Percentiles rank a stretch among this genome's conserved stretches.
Evolutionary conservation across 2,113 vertebrate species (phyloP).

Genomic region (Hippolais icterina): DNA sequence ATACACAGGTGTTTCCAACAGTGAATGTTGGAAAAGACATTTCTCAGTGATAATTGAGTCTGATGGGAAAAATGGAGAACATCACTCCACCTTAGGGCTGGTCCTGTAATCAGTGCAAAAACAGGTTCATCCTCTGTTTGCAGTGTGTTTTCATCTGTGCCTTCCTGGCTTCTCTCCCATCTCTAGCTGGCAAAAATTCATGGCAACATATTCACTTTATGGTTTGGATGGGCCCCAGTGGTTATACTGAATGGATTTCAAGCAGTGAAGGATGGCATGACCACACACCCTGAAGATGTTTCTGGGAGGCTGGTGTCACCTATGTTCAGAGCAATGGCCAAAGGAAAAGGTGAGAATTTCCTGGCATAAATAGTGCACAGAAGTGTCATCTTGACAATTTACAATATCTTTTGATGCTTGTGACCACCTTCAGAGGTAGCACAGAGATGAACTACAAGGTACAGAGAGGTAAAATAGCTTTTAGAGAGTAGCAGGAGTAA

Average conservation of each 20-base stretch:
- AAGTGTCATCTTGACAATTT: not conserved
- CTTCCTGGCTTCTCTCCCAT: not conserved
- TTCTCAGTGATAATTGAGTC: not conserved
- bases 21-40: not conserved
- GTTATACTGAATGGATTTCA: constrained; percentile 57
- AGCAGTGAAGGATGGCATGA: constrained; percentile 63
- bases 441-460: not conserved
- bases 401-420: not conserved
- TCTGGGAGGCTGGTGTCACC: constrained; percentile 47
- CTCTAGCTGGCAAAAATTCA: constrained; percentile 56
- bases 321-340: constrained; percentile 50
- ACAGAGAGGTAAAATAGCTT: not conserved
- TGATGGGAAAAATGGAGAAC: not conserved
- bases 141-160: not conserved
- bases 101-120: not conserved
- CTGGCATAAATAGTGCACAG: not conserved
- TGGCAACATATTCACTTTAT: constrained; percentile 57
- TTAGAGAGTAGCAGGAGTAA: not conserved
- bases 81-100: not conserved
- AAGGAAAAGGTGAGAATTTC: constrained; percentile 56
- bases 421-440: not conserved
- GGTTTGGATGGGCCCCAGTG: constrained; percentile 54
- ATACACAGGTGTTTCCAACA: not conserved
- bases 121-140: constrained; percentile 2
- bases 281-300: constrained; percentile 54